Percentiles rank a stretch among this genome's conserved stretches.
These are phyloP conservation scores for Elephas maximus DNA, from an alignment of 2,113 vertebrate genomes.

Conservation along the genomic window DNA sequence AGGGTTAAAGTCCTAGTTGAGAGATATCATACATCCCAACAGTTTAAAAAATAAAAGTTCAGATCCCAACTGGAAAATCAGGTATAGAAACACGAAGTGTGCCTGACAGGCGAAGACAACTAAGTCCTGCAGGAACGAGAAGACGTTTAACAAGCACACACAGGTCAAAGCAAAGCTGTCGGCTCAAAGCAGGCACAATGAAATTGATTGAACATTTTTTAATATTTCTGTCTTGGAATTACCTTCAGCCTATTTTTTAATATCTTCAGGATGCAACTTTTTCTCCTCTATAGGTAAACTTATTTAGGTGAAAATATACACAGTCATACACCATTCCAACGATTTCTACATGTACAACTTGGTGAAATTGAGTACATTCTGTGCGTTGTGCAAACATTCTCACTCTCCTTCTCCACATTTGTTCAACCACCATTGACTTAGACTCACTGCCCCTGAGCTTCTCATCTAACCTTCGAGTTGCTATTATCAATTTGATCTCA, in stretches of 20 bases:
- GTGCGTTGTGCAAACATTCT: neutral
- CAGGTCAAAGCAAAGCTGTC: neutral
- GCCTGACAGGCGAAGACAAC: neutral
- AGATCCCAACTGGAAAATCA: slow-evolving; percentile 4
- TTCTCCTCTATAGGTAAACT: neutral
- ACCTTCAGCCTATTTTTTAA: neutral
- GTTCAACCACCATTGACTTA: neutral
- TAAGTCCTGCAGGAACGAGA: neutral
- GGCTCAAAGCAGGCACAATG: neutral
- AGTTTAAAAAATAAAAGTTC: neutral
- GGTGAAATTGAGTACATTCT: neutral
- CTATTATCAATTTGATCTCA: neutral
- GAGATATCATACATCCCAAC: neutral
- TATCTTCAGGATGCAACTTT: neutral
- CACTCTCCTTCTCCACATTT: neutral
- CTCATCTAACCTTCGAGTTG: neutral
- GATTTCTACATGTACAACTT: neutral
- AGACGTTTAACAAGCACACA: neutral
- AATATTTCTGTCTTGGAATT: neutral
- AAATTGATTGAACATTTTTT: neutral
- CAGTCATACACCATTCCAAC: neutral
- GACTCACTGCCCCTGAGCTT: neutral
- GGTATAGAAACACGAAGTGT: neutral
- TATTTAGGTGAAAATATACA: neutral
- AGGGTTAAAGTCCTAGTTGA: neutral